phyloP scores from a whole-genome alignment of 2,888 invertebrate species.

The Standfussiana lucernea region DNA sequence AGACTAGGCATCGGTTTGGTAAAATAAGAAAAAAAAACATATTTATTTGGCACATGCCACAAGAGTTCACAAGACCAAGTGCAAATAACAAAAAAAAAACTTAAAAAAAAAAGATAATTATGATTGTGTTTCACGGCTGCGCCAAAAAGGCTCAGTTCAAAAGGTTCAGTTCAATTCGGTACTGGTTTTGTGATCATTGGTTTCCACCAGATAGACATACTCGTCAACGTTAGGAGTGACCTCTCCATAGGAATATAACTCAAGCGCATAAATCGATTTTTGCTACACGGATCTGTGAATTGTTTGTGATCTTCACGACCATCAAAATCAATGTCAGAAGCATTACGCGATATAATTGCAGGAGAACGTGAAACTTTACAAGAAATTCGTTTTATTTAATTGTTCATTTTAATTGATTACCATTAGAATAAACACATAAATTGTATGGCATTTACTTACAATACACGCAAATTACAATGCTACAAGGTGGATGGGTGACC shows the following conservation, averaged over 20 bases:
- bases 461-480: neutral
- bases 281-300: neutral
- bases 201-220: neutral
- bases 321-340: constrained; percentile 10
- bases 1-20: neutral
- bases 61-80: too few relatives aligned
- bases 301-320: neutral
- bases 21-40: too few relatives aligned
- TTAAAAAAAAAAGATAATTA: too few relatives aligned
- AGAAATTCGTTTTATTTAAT: neutral
- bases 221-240: neutral
- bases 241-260: neutral
- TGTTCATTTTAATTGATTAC: constrained; percentile 12
- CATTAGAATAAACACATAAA: neutral
- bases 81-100: too few relatives aligned
- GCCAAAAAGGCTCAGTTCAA: too few relatives aligned
- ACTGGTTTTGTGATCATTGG: neutral
- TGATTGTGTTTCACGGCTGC: too few relatives aligned
- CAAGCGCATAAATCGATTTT: neutral
- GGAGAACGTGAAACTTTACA: neutral
- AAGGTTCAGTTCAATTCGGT: too few relatives aligned
- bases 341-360: neutral
- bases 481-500: neutral
- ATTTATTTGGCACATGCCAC: too few relatives aligned
- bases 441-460: neutral